Evolutionary conservation across 2,797 vertebrate species (phyloP).

Genomic region (Hemitrygon akajei): DNA sequence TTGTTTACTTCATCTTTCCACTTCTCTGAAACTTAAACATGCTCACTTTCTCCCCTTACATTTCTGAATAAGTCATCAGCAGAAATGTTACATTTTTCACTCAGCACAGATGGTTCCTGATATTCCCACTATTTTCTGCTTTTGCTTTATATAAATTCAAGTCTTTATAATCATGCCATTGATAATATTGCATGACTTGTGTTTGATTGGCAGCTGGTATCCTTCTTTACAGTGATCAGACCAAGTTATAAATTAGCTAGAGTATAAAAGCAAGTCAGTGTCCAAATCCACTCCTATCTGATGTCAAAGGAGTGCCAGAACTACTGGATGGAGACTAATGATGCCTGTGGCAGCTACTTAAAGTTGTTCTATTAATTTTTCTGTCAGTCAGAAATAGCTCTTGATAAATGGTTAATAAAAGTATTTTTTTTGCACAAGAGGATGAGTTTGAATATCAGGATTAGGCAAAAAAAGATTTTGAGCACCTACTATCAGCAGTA

Average conservation of each 20-base stretch:
- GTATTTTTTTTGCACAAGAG: not conserved
- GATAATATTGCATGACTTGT: not conserved
- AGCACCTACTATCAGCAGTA: not conserved
- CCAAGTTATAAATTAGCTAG: not conserved
- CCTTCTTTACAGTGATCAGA: not conserved
- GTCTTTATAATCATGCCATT: not conserved
- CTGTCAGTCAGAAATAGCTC: not conserved
- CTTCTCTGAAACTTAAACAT: too few species aligned
- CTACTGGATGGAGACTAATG: not conserved
- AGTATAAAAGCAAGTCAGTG: not conserved
- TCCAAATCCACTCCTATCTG: not conserved
- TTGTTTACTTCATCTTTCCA: too few species aligned
- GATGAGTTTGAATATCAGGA: not conserved
- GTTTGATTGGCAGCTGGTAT: not conserved
- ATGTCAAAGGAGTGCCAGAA: not conserved
- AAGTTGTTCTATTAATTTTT: not conserved
- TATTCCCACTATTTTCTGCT: too few species aligned
- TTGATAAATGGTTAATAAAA: not conserved
- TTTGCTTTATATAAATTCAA: too few species aligned
- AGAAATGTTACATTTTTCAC: too few species aligned
- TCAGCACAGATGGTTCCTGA: too few species aligned
- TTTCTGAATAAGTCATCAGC: too few species aligned
- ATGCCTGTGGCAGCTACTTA: not conserved
- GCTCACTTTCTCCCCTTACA: too few species aligned
- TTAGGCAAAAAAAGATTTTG: not conserved